Percentiles rank a stretch among this genome's conserved stretches.
Evolutionary conservation across 2,797 vertebrate genomes (phyloP).

Genomic region (Psittacula derbiana): DNA sequence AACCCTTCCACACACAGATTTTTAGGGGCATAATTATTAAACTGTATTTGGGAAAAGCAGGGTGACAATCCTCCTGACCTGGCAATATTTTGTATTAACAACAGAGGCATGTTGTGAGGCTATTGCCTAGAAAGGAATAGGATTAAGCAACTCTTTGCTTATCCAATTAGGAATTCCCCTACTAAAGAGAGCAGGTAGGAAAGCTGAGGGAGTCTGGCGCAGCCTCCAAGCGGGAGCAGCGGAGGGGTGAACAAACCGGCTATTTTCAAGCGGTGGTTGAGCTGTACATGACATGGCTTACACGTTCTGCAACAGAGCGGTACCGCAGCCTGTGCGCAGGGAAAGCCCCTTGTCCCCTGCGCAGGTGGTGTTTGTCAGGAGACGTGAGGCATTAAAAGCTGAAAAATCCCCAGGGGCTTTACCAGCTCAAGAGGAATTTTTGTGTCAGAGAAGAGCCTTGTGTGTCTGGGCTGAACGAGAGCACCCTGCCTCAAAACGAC

Average conservation of each 20-base stretch:
- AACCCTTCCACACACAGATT: fast-evolving
- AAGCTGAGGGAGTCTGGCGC: not conserved
- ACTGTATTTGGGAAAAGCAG: not conserved
- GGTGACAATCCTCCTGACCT: not conserved
- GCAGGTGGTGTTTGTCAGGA: not conserved
- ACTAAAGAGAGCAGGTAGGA: not conserved
- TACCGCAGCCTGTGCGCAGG: not conserved
- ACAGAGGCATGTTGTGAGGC: not conserved
- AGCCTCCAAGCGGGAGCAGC: not conserved
- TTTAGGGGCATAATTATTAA: not conserved
- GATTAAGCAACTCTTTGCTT: not conserved
- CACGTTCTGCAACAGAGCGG: not conserved
- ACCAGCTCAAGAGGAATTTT: not conserved
- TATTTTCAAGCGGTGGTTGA: not conserved
- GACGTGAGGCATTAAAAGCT: not conserved
- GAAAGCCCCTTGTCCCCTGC: not conserved
- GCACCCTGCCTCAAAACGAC: not conserved
- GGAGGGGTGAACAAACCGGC: not conserved
- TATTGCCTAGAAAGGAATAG: not conserved
- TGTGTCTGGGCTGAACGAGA: not conserved
- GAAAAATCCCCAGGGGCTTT: not conserved
- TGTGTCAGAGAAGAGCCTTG: not conserved
- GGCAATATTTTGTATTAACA: not conserved
- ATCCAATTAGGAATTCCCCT: not conserved
- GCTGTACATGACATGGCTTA: not conserved